A percentile compares a stretch with the other conserved stretches of the same genome.
These are phyloP conservation scores for Streblospio benedicti DNA, from an alignment of 1,140 invertebrate species.

Conservation along the genomic window DNA sequence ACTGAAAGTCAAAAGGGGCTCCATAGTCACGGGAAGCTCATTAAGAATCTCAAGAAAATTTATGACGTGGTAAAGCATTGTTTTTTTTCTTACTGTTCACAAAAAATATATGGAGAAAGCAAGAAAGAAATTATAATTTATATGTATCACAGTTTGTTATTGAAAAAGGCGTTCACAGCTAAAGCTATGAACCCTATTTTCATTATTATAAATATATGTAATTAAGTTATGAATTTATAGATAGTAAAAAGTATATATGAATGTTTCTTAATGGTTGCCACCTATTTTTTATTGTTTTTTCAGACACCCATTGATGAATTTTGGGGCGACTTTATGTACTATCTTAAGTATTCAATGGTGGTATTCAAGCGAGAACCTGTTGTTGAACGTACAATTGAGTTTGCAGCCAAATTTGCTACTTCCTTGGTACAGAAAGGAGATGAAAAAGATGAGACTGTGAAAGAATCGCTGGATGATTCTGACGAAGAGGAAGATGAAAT, in stretches of 20 bases:
- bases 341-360: conserved; percentile 36
- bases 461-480: not conserved
- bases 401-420: conserved; percentile 58
- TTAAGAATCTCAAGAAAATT: conserved; percentile 33
- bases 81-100: too few species aligned
- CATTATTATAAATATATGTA: too few species aligned
- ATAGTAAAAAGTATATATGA: too few species aligned
- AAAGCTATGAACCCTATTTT: too few species aligned
- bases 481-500: conserved; percentile 25
- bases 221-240: too few species aligned
- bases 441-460: conserved; percentile 5
- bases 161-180: too few species aligned
- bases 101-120: too few species aligned
- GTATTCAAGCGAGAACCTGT: conserved; percentile 51
- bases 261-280: not conserved
- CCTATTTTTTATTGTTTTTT: not conserved
- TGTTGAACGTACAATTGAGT: conserved; percentile 57
- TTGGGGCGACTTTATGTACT: conserved; percentile 32
- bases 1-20: conserved; percentile 31
- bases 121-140: too few species aligned
- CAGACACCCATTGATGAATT: conserved; percentile 35
- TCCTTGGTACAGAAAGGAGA: conserved; percentile 15
- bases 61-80: conserved; percentile 36
- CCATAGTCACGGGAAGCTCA: conserved; percentile 32
- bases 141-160: too few species aligned